Conservation (phyloP, 2,113 vertebrate species). For the Pagrus major region DNA sequence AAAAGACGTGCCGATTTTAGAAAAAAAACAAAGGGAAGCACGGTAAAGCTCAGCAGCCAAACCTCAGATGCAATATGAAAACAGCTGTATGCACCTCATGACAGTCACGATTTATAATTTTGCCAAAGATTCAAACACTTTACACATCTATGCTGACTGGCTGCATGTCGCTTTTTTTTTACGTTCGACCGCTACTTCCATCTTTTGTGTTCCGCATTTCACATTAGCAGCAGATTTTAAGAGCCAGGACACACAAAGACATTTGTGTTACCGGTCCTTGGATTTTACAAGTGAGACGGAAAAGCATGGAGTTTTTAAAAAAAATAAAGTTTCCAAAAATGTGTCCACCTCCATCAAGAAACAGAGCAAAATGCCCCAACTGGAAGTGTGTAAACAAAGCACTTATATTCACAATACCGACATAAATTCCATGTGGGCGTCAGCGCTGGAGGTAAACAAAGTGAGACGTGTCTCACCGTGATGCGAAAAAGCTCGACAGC, state of each 20-base stretch:
- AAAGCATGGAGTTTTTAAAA: no score
- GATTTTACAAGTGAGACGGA: slow-evolving; percentile 16
- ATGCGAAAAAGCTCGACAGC: slow-evolving; percentile 60
- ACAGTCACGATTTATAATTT: slow-evolving; percentile 72
- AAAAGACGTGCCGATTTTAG: slow-evolving; percentile 19
- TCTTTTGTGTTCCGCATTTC: slow-evolving; percentile 17
- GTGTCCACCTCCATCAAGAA: slow-evolving; percentile 7
- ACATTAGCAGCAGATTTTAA: not conserved
- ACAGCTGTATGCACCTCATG: slow-evolving; percentile 66
- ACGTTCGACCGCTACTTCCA: slow-evolving; percentile 11
- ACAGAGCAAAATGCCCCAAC: slow-evolving; percentile 1
- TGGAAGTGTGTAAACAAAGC: slow-evolving; percentile 52
- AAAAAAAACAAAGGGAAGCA: slow-evolving; percentile 51
- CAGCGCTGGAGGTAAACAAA: slow-evolving; percentile 37
- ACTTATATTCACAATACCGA: slow-evolving; percentile 56
- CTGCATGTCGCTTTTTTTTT: slow-evolving; percentile 60
- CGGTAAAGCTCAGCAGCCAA: slow-evolving; percentile 39
- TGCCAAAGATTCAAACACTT: slow-evolving; percentile 79
- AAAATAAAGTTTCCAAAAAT: slow-evolving; percentile 38
- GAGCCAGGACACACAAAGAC: not conserved
- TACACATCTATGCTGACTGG: slow-evolving; percentile 48
- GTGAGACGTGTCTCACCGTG: slow-evolving; percentile 30
- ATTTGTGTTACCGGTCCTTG: not conserved
- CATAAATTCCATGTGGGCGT: slow-evolving; percentile 47
- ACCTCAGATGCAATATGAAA: slow-evolving; percentile 78